phyloP scores from a whole-genome alignment of 2,888 invertebrate species.

The Fissipunctia ypsillon region DNA sequence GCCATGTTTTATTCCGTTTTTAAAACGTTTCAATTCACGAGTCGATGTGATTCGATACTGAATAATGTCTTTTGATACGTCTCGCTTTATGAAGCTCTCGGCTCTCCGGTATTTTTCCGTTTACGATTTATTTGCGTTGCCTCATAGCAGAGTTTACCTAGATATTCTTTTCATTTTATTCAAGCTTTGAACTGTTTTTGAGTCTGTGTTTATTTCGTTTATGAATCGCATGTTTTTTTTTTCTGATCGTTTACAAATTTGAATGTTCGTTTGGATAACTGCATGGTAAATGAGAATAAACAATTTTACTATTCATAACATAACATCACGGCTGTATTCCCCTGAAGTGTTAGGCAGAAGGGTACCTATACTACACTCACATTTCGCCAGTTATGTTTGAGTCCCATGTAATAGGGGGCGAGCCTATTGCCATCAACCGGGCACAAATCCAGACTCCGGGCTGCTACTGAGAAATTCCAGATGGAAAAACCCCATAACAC shows the following conservation, averaged over 20 bases:
- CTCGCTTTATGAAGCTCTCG: constrained; percentile 74
- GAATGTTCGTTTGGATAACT: constrained; percentile 6
- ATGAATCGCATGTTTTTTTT: constrained; percentile 22
- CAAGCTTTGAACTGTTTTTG: constrained; percentile 60
- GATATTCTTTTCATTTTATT: constrained; percentile 65
- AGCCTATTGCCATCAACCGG: too few species aligned
- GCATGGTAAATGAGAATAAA: constrained; percentile 20
- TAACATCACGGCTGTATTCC: too few species aligned
- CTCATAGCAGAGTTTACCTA: constrained; percentile 65
- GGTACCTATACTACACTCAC: too few species aligned
- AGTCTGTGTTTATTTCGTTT: constrained; percentile 52
- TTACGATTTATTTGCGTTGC: constrained; percentile 78
- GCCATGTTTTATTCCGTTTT: constrained; percentile 72
- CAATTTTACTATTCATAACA: constrained; percentile 9
- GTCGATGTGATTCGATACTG: constrained; percentile 73
- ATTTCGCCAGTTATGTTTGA: too few species aligned
- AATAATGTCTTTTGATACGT: constrained; percentile 80
- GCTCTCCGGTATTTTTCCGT: constrained; percentile 72
- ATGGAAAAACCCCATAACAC: too few species aligned
- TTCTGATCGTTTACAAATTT: constrained; percentile 13
- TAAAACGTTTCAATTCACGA: constrained; percentile 67
- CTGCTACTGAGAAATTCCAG: too few species aligned
- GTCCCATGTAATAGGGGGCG: too few species aligned
- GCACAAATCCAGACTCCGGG: too few species aligned
- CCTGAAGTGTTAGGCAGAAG: too few species aligned